phyloP scores from a whole-genome alignment of 35 echinoderm and acorn worm species.

The Ptychodera flava region DNA sequence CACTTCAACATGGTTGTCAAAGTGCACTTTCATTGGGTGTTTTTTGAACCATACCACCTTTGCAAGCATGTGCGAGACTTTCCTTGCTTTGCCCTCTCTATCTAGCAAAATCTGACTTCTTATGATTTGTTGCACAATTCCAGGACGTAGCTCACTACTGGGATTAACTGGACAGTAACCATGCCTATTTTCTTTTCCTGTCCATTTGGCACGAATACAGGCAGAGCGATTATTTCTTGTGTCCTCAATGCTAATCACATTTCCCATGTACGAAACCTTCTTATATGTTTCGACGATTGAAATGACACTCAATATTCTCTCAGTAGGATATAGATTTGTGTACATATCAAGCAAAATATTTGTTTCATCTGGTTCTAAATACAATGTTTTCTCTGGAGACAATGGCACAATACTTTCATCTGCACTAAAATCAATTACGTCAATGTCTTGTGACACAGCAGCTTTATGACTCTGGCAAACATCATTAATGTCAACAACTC shows the following conservation, averaged over 20 bases:
- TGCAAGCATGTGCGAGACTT: not conserved
- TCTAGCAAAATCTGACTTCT: not conserved
- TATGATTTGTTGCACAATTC: not conserved
- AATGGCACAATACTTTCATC: not conserved
- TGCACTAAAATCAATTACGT: not conserved
- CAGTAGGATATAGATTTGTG: not conserved
- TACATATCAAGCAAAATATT: not conserved
- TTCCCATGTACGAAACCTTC: not conserved
- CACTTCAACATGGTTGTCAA: not conserved
- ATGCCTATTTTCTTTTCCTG: not conserved
- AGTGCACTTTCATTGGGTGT: not conserved
- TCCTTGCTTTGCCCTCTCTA: not conserved
- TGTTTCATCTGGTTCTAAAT: not conserved
- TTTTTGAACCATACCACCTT: not conserved
- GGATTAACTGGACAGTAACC: not conserved
- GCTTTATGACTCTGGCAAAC: not conserved
- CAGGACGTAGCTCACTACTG: not conserved
- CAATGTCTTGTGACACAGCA: not conserved
- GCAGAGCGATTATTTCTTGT: not conserved
- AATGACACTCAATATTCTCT: not conserved
- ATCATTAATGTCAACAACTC: not conserved
- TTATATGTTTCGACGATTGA: not conserved
- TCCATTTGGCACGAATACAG: not conserved
- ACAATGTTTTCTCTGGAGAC: not conserved
- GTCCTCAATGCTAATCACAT: not conserved